Percentiles rank a stretch among this genome's conserved stretches.
Conservation (phyloP, 2,797 vertebrate genomes). For the Trichosurus vulpecula region DNA sequence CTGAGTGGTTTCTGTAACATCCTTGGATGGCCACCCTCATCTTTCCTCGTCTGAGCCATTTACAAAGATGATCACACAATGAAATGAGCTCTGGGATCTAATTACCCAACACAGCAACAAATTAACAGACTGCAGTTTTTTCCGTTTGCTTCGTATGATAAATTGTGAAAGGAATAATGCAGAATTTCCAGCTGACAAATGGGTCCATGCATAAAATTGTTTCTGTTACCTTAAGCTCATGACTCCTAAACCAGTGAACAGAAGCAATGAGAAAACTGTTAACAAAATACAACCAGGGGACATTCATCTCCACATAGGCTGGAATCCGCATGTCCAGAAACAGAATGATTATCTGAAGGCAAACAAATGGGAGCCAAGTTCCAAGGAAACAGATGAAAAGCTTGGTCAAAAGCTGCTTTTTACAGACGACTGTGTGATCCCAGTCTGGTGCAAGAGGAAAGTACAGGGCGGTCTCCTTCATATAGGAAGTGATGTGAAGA, state of each 20-base stretch:
- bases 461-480: conserved; percentile 71
- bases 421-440: conserved; percentile 28
- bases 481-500: conserved; percentile 69
- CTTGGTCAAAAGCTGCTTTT: conserved; percentile 78
- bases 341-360: conserved; percentile 83
- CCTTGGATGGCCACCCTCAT: neutral
- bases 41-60: neutral
- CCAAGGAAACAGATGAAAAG: conserved; percentile 85
- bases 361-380: conserved; percentile 88
- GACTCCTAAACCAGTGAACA: conserved; percentile 84
- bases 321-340: conserved; percentile 85
- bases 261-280: conserved; percentile 90
- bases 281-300: conserved; percentile 90
- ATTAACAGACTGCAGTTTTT: conserved; percentile 75
- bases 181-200: conserved; percentile 91
- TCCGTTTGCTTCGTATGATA: conserved; percentile 78
- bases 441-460: conserved; percentile 73
- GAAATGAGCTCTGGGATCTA: neutral
- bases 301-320: conserved; percentile 90
- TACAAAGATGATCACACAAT: neutral
- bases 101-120: conserved; percentile 39
- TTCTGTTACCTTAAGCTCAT: conserved; percentile 72
- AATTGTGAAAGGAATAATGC: conserved; percentile 81
- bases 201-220: conserved; percentile 83
- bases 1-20: neutral